Conservation (phyloP, 2,888 invertebrate genomes). For the Andrena minutula region DNA sequence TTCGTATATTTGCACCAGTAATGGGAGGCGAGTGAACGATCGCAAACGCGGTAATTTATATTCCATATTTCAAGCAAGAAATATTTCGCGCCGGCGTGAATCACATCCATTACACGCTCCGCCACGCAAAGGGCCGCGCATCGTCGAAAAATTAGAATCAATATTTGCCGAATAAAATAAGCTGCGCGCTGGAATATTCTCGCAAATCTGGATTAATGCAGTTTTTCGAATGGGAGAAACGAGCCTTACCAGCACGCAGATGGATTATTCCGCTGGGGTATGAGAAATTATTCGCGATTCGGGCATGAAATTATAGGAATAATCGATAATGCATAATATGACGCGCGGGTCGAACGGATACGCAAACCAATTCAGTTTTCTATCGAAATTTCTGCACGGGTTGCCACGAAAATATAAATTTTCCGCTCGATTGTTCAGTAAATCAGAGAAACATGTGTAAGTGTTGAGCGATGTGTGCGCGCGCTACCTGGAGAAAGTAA, state of each 20-base stretch:
- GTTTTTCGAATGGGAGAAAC: conserved; percentile 4
- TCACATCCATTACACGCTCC: neutral
- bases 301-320: conserved; percentile 50
- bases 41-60: conserved; percentile 18
- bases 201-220: conserved; percentile 35
- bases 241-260: conserved; percentile 9
- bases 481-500: neutral
- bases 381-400: neutral
- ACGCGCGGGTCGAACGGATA: conserved; percentile 13
- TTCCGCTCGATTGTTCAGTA: neutral
- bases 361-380: conserved; percentile 31
- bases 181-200: conserved; percentile 2
- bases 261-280: conserved; percentile 53
- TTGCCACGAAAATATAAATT: conserved; percentile 5
- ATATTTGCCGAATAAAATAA: conserved; percentile 42
- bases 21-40: neutral
- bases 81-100: neutral
- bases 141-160: conserved; percentile 48
- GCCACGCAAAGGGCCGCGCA: neutral
- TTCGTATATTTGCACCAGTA: conserved; percentile 11
- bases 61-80: neutral
- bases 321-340: conserved; percentile 46
- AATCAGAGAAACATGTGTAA: neutral
- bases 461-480: neutral
- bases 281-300: conserved; percentile 54